phyloP scores from a whole-genome alignment of 2,113 vertebrate genomes.

The Crotophaga sulcirostris region DNA sequence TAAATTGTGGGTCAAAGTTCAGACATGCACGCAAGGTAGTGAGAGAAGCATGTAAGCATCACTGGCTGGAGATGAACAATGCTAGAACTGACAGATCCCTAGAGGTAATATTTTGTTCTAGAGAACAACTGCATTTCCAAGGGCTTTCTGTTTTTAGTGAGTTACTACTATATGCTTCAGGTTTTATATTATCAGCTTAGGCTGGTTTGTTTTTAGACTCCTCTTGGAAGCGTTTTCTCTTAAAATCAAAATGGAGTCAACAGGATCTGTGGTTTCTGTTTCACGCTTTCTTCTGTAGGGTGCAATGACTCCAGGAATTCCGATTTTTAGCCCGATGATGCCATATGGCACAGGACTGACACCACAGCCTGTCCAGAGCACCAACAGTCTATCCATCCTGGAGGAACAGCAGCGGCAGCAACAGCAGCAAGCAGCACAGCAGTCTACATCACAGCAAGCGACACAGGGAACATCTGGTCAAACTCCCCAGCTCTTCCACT shows the following conservation, averaged over 20 bases:
- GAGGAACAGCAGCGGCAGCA: conserved; percentile 95
- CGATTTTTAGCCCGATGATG: conserved; percentile 98
- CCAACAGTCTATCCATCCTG: conserved; percentile 89
- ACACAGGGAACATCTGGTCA: conserved; percentile 87
- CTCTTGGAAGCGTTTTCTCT: background rate
- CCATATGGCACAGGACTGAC: conserved; percentile 95
- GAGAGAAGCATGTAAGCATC: background rate
- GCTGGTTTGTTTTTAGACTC: background rate
- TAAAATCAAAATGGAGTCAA: background rate
- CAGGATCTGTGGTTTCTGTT: background rate
- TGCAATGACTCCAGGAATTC: conserved; percentile 92
- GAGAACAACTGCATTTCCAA: background rate
- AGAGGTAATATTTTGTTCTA: background rate
- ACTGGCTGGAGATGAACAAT: background rate
- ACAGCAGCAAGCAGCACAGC: conserved; percentile 80
- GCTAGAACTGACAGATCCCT: background rate
- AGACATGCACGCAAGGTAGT: background rate
- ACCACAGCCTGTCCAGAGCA: conserved; percentile 93
- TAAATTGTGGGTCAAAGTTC: background rate
- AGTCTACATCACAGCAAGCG: conserved; percentile 79
- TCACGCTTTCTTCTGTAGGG: conserved; percentile 72
- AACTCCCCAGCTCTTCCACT: conserved; percentile 94
- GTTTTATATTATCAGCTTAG: background rate
- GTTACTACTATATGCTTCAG: background rate
- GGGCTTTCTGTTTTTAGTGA: background rate